Evolutionary conservation across 2,888 invertebrate species (phyloP), one percentile per base, ranked within the genome.

Genomic region (Sphecodes monilicornis): DNA sequence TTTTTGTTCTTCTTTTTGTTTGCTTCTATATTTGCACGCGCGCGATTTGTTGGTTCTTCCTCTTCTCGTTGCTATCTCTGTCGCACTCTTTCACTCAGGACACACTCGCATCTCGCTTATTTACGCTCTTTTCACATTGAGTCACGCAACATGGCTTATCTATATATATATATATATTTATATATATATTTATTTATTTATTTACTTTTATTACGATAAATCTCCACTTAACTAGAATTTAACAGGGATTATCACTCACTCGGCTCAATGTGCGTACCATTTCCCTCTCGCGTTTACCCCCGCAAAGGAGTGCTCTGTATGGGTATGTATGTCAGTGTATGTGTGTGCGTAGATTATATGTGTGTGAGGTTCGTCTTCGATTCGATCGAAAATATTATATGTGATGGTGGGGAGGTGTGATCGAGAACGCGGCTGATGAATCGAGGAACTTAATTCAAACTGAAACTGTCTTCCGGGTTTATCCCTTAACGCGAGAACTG

Each of bases 241-340:
- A 93, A 93, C 91, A 91, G 91, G 86, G 86, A 91, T 86, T 93
- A 93, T 93, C 92, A 93, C 92, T 93, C 92, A 91, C 90, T 93
- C 92, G 90, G 86, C 89, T 90, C 89, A 90, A 85, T 93, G 93
- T 93, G 93, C 92, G 92, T 93, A 89, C 87, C 89, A 91, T 91
- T 91, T 84, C 69, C 83, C 73, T 81, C 72, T 84, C 68, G 71
- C 73, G 64, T 85, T 54, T 26, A 29, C 57, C 71, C 60, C 50
- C 39, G 26, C 39, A 57, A 68, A 43, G 50, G 83, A 77, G 83
- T 73, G 77, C 68, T 77, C 41, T 73, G 66, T 57, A 26, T 60
- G 1, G 29, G 60, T 60, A 18, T 22, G 32, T 64, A 3, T 32
- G 32, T 79, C 68, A 46, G 54, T 68, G 18, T 66, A 29, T 32